Evolutionary conservation across 53 echinoderm and acorn worm species (phyloP), one percentile per base, ranked within the genome.

Genomic region (Holothuria scabra): DNA sequence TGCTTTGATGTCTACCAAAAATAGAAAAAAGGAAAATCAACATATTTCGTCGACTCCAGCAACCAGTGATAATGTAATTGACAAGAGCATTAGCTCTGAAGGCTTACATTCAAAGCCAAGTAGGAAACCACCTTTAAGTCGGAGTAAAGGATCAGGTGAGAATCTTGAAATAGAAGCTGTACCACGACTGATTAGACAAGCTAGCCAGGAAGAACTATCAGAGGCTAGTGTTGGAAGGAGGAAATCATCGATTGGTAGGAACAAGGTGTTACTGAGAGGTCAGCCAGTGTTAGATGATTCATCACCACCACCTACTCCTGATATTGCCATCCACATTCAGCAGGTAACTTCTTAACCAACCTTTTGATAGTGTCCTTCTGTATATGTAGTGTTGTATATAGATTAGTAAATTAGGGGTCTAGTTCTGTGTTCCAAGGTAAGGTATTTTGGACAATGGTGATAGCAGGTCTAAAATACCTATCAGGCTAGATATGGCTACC

Each of bases 271-370:
- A 81, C 84, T 84, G 20, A 88, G 95, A 32, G 89, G 93, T 56
- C 95, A 93, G 44, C 91, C 93, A 3, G 93, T 95, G 8, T 91
- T 89, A 9, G 95, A 95, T 87, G 95, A 93, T 81, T 89, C 91
- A 30, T 95, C 95, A 14, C 95, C 95, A 23, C 95, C 95, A 11
- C 87, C 93, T 28, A 93, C 93, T 0, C 95, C 95, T 28, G 95
- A 95, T 60, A 80, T 95, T 81, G 82, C 82, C 82, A 81, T 81
- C 65, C 82, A 81, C 62, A 81, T 81, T 64, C 82, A 81, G 61
- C 62, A 78, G 78, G 78, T 78, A 58, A 3, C 52, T 52, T 14
- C 18, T 52, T 52, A 16, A 1, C 18, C 52, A 52, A 3, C 18
- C 18, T 52, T 52, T 18, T 52, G 48, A 48, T 12, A 48, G 11